Base-by-base conservation (phyloP, 2,888 invertebrate species). In the Agrotis ipsilon region DNA sequence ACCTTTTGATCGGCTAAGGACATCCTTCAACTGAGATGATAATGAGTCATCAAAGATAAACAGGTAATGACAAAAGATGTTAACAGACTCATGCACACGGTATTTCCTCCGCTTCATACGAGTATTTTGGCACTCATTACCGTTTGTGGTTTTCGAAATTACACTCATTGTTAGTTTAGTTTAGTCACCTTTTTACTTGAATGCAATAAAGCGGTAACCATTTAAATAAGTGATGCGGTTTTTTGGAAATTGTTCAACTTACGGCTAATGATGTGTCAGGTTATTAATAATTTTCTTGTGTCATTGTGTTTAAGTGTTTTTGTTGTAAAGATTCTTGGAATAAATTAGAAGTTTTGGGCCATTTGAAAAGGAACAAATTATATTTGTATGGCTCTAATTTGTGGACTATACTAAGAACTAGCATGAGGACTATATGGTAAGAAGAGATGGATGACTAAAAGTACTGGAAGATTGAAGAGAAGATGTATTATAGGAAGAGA, bases 41-140 rank as follows among this genome's bases (percentile, higher is more conserved):
- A n/a, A 80, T 94, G 95, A 96, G 76, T 94, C 94, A 92, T 92
- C 92, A 16, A n/a, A 11, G 16, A 60, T 39, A 39, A 39, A 39
- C 45, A 24, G 24, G 45, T 81, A 75, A 80, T 73, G 55, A 78
- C 63, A 24, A 51, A 63, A 75, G 18, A 18, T 45, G 67, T 16
- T 43, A 51, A 60, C 24, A 52, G 19, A 71, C 48, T 79, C 80
- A 78, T 63, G 24, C 58, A 39, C 32, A 61, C 63, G 68, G 78
- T 19, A 82, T 81, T 83, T 83, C 80, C 72, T 68, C 16, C 55
- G 39, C 55, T 68, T 75, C 60, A 55, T 68, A 4, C 58, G n/a
- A 59, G 49, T 60, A 71, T 75, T 80, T 80, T 64, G 43, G 55
- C 49, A 62, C 67, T 82, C 76, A 85, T 84, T 80, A 72, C 62